These are phyloP conservation scores for Octomys mimax DNA, from an alignment of 2,797 vertebrate genomes.

Conservation along the genomic window DNA sequence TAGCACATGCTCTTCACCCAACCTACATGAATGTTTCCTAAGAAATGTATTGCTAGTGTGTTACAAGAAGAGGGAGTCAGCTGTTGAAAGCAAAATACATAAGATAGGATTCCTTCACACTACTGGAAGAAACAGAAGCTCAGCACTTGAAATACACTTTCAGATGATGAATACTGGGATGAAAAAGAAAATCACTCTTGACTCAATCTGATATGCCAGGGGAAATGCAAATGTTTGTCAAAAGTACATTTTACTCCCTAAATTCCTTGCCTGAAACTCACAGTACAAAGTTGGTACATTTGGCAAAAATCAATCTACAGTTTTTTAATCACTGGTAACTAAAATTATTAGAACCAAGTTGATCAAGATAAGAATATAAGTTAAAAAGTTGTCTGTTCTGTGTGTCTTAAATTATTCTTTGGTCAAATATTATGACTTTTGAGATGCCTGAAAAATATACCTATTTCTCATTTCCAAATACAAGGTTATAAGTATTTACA, in stretches of 20 bases:
- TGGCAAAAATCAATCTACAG: conserved; percentile 64
- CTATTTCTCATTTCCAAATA: conserved; percentile 70
- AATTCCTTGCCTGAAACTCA: conserved; percentile 42
- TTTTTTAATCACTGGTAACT: conserved; percentile 45
- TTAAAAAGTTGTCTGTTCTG: conserved; percentile 48
- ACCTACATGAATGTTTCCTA: conserved; percentile 22
- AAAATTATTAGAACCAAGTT: conserved; percentile 45
- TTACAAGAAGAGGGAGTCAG: conserved; percentile 30
- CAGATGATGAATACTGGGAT: not conserved
- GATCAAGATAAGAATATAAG: conserved; percentile 62
- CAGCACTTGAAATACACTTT: conserved; percentile 57
- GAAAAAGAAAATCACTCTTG: conserved; percentile 14
- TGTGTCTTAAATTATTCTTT: conserved; percentile 76
- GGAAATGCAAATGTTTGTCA: not conserved
- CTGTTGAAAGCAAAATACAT: conserved; percentile 51
- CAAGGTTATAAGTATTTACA: conserved; percentile 60
- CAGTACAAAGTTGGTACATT: conserved; percentile 32
- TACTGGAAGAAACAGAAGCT: conserved; percentile 68
- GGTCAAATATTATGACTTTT: conserved; percentile 65
- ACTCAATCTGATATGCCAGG: conserved; percentile 4
- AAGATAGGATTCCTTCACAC: conserved; percentile 60
- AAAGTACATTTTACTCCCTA: conserved; percentile 41
- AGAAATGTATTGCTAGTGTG: conserved; percentile 52
- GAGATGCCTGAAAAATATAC: conserved; percentile 72
- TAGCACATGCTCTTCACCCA: conserved; percentile 10